Conservation (phyloP, 2,888 invertebrate genomes). For the Hyppa rectilinea region DNA sequence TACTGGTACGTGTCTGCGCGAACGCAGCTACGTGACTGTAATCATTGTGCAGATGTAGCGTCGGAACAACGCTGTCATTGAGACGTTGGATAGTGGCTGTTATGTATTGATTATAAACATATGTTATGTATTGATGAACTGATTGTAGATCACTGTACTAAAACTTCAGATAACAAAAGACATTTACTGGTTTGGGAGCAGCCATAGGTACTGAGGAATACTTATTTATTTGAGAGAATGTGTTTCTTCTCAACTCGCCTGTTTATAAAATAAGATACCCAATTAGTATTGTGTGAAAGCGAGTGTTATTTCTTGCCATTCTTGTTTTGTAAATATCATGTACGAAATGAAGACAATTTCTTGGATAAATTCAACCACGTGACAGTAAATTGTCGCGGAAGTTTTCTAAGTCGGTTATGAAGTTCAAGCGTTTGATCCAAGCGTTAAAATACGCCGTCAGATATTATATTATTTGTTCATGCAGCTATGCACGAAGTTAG, state of each 20-base stretch:
- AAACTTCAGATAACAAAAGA: neutral
- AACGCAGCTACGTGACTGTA: conserved; percentile 24
- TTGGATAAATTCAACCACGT: no score
- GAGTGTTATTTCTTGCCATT: neutral
- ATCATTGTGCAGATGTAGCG: conserved; percentile 16
- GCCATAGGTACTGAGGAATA: neutral
- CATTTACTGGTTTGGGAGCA: no score
- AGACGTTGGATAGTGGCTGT: conserved; percentile 1
- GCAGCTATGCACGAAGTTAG: neutral
- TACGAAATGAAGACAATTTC: conserved; percentile 1
- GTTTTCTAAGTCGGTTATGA: neutral
- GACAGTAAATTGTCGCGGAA: neutral
- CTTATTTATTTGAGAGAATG: neutral
- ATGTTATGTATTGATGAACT: conserved; percentile 5
- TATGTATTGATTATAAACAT: no score
- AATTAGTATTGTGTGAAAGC: conserved; percentile 14
- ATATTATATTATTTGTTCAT: neutral
- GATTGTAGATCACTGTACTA: no score
- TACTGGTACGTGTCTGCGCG: conserved; percentile 29
- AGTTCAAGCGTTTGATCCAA: neutral
- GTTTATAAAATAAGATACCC: neutral
- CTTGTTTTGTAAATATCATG: neutral
- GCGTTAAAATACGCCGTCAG: neutral
- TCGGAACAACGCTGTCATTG: conserved; percentile 1
- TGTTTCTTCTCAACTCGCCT: conserved; percentile 1